Evolutionary conservation across 2,113 vertebrate species (phyloP).

Genomic region (Mus spicilegus): DNA sequence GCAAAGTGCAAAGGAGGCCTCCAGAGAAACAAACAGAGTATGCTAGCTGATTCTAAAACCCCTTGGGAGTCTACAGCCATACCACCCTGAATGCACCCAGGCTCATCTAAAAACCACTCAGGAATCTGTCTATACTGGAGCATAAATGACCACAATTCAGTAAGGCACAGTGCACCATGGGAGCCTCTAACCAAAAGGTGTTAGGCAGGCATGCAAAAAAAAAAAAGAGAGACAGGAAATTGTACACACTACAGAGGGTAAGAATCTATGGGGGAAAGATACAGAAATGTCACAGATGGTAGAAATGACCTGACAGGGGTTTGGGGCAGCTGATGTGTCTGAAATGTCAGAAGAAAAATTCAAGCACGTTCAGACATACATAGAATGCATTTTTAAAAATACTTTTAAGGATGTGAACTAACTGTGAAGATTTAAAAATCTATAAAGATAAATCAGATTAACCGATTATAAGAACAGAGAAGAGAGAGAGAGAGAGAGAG

Average conservation of each 20-base stretch:
- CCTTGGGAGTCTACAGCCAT: not conserved
- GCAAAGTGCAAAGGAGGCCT: not conserved
- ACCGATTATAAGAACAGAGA: not conserved
- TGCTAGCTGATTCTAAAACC: not conserved
- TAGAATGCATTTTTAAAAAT: not conserved
- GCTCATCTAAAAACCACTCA: not conserved
- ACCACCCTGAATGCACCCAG: not conserved
- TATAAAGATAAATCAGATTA: not conserved
- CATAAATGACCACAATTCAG: not conserved
- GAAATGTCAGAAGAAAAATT: not conserved
- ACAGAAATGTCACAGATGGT: not conserved
- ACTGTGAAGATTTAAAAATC: not conserved
- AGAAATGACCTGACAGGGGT: not conserved
- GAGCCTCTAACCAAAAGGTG: not conserved
- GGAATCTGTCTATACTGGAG: not conserved
- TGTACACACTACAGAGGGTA: not conserved
- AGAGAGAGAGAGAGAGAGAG: not conserved
- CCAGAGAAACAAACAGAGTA: not conserved
- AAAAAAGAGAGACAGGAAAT: not conserved
- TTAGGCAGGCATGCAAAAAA: no score
- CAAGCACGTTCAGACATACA: not conserved
- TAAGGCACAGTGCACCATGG: not conserved
- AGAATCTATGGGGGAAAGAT: not conserved
- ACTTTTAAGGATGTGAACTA: not conserved
- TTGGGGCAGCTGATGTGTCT: not conserved